Base-by-base conservation (phyloP, 2,113 vertebrate species). In the Etheostoma cragini region DNA sequence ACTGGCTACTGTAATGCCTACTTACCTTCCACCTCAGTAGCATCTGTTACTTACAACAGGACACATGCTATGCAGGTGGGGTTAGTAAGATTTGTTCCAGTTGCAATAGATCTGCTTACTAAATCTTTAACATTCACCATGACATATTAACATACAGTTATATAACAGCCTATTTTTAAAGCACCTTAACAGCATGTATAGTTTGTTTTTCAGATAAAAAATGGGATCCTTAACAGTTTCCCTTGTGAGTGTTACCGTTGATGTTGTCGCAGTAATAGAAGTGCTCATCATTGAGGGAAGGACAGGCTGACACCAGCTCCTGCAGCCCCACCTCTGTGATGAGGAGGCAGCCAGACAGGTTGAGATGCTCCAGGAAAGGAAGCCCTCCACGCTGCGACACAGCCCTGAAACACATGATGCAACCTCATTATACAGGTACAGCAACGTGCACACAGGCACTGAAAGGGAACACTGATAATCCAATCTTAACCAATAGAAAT, bases 261-360 rank as follows among this genome's bases (percentile, higher is more conserved):
- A 99, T 99, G 95, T 99, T 99, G 96, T 99, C 98, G 95, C 98
- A 99, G 97, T 99, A 99, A 96, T 99, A 99, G 93, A 99, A 99
- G 94, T 98, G 96, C 92, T 99, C 97, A 56, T 98, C 97, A 8
- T 99, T 98, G 52, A 99, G 96, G 68, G 97, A 95, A 58, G 98
- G 98, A 74, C 98, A 99, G 6, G 94, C 96, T 1, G 97, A 95
- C 77, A 99, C 97, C 84, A 99, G 93, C 76, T 99, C 97, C 90
- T 97, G 96, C 86, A 99, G 96, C 76, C 98, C 98, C 58, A 95
- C 95, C 81, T 96, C 98, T 42, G 98, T 98, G 63, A 99, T 95
- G 87, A 96, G 95, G 66, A 98, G 96, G 91, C 98, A 99, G 10
- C 98, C 98, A 0, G 98, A 99, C 90, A 99, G 94, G 88, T 99